Percentiles rank a stretch among this genome's conserved stretches.
Conservation (phyloP, 2,797 vertebrate genomes). For the Gorsachius magnificus region DNA sequence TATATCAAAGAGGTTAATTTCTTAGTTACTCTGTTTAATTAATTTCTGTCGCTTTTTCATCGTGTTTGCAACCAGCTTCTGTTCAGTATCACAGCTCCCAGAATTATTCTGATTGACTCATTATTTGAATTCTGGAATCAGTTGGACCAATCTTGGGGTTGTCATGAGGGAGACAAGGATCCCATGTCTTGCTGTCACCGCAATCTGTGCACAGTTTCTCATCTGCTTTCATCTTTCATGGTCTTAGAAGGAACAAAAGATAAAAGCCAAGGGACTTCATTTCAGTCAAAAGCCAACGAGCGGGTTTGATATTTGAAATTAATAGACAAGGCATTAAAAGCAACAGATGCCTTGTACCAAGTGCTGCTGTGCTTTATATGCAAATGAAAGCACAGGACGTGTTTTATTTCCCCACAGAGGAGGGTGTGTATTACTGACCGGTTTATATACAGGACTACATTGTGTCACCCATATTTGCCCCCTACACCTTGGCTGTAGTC, state of each 20-base stretch:
- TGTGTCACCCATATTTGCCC: not conserved
- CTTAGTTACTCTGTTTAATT: not conserved
- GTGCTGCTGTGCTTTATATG: not conserved
- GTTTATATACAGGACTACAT: not conserved
- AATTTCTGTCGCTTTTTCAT: not conserved
- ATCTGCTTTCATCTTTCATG: not conserved
- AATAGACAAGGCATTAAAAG: not conserved
- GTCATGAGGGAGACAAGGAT: not conserved
- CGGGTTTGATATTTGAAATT: conserved; percentile 22
- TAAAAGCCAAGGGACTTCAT: not conserved
- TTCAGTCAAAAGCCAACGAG: not conserved
- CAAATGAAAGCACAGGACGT: not conserved
- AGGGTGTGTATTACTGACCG: not conserved
- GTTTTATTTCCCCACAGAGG: not conserved
- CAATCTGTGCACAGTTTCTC: conserved; percentile 28
- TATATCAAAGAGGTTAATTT: not conserved
- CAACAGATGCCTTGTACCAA: conserved; percentile 7
- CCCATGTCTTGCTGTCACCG: not conserved
- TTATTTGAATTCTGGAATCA: not conserved
- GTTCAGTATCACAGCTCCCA: not conserved
- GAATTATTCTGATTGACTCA: not conserved
- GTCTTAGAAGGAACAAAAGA: conserved; percentile 1
- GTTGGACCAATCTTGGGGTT: not conserved
- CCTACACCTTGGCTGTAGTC: not conserved
- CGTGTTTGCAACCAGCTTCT: not conserved